phyloP scores from a whole-genome alignment of 2,797 vertebrate genomes.

The Gambusia yucatana region DNA sequence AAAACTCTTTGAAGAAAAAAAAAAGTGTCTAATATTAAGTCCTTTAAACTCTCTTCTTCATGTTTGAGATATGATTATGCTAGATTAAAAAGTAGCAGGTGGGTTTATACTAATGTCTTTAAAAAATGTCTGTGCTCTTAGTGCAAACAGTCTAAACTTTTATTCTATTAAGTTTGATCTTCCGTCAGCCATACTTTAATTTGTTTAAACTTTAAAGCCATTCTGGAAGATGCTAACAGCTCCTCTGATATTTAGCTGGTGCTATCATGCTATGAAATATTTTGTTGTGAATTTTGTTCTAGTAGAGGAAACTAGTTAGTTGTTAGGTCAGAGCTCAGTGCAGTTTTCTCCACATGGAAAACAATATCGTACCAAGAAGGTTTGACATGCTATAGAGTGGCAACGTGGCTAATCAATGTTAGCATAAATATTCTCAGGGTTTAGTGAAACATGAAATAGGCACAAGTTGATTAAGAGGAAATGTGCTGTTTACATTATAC shows the following conservation, averaged over 20 bases:
- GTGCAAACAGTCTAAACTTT: background rate
- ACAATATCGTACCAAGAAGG: background rate
- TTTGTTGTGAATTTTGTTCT: background rate
- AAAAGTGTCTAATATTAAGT: background rate
- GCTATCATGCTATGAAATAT: background rate
- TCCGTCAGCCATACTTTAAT: background rate
- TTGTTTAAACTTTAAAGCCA: background rate
- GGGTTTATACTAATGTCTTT: background rate
- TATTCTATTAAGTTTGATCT: background rate
- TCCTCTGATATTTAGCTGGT: background rate
- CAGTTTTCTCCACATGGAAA: background rate
- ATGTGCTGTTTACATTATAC: background rate
- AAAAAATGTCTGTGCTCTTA: background rate
- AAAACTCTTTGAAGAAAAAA: no score
- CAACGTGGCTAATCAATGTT: background rate
- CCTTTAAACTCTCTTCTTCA: background rate
- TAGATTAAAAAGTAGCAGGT: background rate
- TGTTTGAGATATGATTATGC: background rate
- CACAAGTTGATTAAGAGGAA: background rate
- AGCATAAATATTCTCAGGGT: background rate
- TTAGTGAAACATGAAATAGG: background rate
- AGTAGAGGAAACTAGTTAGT: background rate
- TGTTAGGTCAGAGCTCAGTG: background rate
- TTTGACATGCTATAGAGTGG: background rate
- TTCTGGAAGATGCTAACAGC: background rate